phyloP scores from a whole-genome alignment of 2,888 invertebrate species.

The Drosophila algonquin region DNA sequence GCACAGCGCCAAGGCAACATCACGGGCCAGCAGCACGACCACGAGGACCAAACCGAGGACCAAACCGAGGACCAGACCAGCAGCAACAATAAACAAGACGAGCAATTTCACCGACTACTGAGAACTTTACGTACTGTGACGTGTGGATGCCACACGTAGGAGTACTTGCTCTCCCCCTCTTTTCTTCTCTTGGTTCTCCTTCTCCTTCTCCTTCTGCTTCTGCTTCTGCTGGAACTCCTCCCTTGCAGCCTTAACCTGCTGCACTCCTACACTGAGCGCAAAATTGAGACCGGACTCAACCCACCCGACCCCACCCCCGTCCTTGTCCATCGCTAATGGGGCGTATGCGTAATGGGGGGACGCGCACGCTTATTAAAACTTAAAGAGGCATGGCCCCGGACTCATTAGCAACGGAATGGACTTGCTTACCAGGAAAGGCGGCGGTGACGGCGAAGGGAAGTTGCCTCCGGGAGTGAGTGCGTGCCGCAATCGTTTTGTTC shows the following conservation, averaged over 20 bases:
- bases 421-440: slow-evolving; percentile 30
- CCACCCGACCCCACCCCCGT: no score
- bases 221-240: slow-evolving; percentile 31
- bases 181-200: background rate
- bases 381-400: slow-evolving; percentile 47
- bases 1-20: slow-evolving; percentile 4
- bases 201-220: slow-evolving; percentile 5
- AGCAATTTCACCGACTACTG: slow-evolving; percentile 78
- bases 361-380: slow-evolving; percentile 42
- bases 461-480: slow-evolving; percentile 23
- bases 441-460: background rate
- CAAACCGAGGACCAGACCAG: slow-evolving; percentile 25
- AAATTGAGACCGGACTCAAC: slow-evolving; percentile 12
- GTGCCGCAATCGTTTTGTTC: slow-evolving; percentile 20
- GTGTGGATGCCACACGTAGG: slow-evolving; percentile 12
- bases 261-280: slow-evolving; percentile 21
- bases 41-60: slow-evolving; percentile 21
- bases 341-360: slow-evolving; percentile 64
- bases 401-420: slow-evolving; percentile 36
- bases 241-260: slow-evolving; percentile 32
- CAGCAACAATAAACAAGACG: slow-evolving; percentile 69
- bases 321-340: slow-evolving; percentile 45
- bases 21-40: slow-evolving; percentile 14
- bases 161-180: background rate
- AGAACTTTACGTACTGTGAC: slow-evolving; percentile 79